Evolutionary conservation across 2,888 invertebrate genomes (phyloP).

Genomic region (Eucriotettix oculatus): DNA sequence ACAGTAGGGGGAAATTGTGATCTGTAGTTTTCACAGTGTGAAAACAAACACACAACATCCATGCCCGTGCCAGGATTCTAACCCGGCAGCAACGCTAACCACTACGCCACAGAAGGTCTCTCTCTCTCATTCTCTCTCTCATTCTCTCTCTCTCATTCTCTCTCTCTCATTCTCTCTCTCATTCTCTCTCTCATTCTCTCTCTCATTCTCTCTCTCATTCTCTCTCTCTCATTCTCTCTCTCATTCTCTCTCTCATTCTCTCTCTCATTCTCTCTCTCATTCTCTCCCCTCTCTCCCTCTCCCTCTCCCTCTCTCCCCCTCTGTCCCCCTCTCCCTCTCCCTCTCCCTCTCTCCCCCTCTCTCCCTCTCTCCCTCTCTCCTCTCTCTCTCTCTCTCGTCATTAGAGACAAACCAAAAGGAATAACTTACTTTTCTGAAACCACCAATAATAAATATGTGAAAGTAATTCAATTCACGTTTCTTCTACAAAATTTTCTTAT

Average conservation of each 20-base stretch:
- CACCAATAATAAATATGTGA: too few species aligned
- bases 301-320: neutral
- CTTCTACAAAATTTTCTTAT: too few species aligned
- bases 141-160: neutral
- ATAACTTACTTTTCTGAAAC: too few species aligned
- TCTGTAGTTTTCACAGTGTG: too few species aligned
- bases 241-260: neutral
- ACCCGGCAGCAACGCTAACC: too few species aligned
- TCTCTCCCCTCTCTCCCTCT: neutral
- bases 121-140: neutral
- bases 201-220: neutral
- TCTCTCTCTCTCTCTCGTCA: neutral
- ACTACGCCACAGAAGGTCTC: too few species aligned
- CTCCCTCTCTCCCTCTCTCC: neutral
- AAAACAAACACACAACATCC: too few species aligned
- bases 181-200: neutral
- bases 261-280: neutral
- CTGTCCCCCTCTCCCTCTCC: neutral
- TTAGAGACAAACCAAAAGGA: too few species aligned
- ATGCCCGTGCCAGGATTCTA: too few species aligned
- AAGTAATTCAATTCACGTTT: too few species aligned
- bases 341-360: neutral
- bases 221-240: neutral
- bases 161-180: neutral
- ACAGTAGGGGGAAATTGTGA: too few species aligned